These are phyloP conservation scores for Lepidurus packardi DNA, from an alignment of 1,140 invertebrate species.

Conservation along the genomic window DNA sequence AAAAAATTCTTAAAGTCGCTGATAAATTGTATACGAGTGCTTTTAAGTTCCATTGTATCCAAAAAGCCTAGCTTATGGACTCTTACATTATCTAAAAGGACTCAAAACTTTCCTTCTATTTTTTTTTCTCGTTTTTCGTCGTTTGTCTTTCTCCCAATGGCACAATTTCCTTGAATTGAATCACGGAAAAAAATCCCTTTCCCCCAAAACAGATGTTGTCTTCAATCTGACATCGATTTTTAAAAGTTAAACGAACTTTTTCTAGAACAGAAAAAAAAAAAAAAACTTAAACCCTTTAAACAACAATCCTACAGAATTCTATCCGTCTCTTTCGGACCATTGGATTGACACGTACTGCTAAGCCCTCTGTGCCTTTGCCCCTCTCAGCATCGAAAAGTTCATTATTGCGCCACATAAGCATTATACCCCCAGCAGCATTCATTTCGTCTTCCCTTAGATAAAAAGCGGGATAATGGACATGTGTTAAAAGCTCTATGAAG, in stretches of 20 bases:
- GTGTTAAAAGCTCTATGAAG: neutral
- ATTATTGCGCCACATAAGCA: neutral
- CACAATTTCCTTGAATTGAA: neutral
- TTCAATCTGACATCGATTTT: neutral
- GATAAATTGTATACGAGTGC: neutral
- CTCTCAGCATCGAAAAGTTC: neutral
- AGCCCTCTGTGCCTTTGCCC: neutral
- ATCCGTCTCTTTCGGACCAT: no score
- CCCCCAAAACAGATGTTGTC: neutral
- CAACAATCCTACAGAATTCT: no score
- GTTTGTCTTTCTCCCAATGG: neutral
- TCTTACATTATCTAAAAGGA: neutral
- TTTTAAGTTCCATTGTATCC: neutral
- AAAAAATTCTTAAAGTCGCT: neutral
- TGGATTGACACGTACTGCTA: neutral
- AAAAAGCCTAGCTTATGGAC: neutral
- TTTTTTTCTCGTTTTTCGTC: neutral
- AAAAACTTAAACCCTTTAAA: no score
- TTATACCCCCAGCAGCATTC: neutral
- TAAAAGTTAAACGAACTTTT: neutral
- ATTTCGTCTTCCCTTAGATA: neutral
- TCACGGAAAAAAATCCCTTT: neutral
- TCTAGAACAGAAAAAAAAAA: no score
- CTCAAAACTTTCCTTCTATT: neutral
- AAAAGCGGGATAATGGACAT: neutral